A percentile compares a stretch with the other conserved stretches of the same genome.
phyloP scores from a whole-genome alignment of 30 jellyfish, hydroid and myxozoan genomes.

The Cassiopea xamachana region DNA sequence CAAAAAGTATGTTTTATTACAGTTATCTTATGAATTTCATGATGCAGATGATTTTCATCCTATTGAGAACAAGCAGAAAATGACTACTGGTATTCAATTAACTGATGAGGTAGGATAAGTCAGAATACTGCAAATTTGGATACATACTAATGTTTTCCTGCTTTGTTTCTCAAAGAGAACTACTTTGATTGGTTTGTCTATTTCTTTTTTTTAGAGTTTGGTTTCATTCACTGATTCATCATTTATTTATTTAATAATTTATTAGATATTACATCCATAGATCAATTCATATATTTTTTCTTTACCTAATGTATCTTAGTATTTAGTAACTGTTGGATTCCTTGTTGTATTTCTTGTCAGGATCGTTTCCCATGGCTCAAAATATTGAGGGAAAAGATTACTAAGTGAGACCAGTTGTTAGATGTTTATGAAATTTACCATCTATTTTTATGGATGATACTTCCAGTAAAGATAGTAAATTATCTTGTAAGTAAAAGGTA shows the following conservation, averaged over 20 bases:
- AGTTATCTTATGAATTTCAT: constrained; percentile 20
- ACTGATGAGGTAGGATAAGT: constrained; percentile 54
- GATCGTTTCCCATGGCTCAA: constrained; percentile 44
- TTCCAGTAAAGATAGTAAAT: too few relatives aligned
- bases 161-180: too few relatives aligned
- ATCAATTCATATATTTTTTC: background rate
- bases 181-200: background rate
- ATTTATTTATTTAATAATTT: too few relatives aligned
- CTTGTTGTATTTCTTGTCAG: background rate
- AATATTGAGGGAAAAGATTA: background rate
- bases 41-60: constrained; percentile 72
- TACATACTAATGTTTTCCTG: background rate
- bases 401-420: background rate
- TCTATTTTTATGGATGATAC: too few relatives aligned
- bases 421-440: too few relatives aligned
- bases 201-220: background rate
- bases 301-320: too few relatives aligned
- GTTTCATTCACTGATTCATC: background rate
- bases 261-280: background rate
- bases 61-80: constrained; percentile 34
- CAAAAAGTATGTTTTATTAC: background rate
- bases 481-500: too few relatives aligned
- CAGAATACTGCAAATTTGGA: background rate
- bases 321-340: too few relatives aligned
- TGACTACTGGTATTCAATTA: constrained; percentile 40